These are phyloP conservation scores for Hypena proboscidalis DNA, from an alignment of 2,888 invertebrate species.

Conservation along the genomic window DNA sequence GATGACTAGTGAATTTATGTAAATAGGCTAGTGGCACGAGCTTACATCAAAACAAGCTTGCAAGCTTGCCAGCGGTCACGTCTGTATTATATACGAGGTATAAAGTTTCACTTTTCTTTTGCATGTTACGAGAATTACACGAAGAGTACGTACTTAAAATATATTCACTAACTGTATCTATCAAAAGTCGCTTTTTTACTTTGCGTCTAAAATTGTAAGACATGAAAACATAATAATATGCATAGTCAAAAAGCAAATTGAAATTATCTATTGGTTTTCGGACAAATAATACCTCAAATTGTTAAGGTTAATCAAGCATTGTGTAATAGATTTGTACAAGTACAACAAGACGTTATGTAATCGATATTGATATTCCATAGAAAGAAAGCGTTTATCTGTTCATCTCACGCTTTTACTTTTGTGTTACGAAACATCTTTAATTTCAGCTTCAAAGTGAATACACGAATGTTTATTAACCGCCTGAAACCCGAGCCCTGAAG, in stretches of 20 bases:
- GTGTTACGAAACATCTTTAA: neutral
- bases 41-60: conserved; percentile 39
- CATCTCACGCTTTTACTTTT: neutral
- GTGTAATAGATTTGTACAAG: too few species aligned
- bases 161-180: too few species aligned
- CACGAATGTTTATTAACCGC: conserved; percentile 22
- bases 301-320: too few species aligned
- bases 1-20: conserved; percentile 65
- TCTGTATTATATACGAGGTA: conserved; percentile 2
- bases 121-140: conserved; percentile 15
- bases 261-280: too few species aligned
- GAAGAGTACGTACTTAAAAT: neutral
- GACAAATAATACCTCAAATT: too few species aligned
- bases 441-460: neutral
- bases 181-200: too few species aligned
- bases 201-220: too few species aligned
- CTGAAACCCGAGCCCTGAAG: conserved; percentile 53
- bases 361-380: too few species aligned
- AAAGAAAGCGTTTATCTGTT: too few species aligned
- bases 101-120: conserved; percentile 29
- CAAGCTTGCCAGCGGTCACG: conserved; percentile 19
- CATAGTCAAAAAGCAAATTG: too few species aligned
- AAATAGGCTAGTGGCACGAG: conserved; percentile 71
- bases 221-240: too few species aligned
- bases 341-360: too few species aligned